Base-by-base conservation (phyloP, 2,888 invertebrate species). In the Pandemis cinnamomeana region DNA sequence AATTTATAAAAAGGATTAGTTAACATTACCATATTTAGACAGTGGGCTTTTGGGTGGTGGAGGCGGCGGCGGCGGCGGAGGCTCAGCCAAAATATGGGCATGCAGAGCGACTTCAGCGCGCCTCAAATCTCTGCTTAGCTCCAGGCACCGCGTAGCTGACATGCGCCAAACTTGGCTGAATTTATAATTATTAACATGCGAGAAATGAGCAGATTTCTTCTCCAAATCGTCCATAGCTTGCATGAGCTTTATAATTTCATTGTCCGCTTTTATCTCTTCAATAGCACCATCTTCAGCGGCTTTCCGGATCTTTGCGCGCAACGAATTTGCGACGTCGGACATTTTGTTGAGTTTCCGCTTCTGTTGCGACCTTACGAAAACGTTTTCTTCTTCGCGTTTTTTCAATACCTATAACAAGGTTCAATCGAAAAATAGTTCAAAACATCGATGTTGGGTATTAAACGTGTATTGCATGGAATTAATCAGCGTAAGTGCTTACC, bases 361-460 rank as follows among this genome's bases (percentile, higher is more conserved):
- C 82, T 97, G 97, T 80, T 97, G 96, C 67, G 96, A 96, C 82
- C 96, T 95, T 7, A 98, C 96, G 60, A 97, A 96, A 0, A 96
- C 94, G 86, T 97, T 98, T 88, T 99, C 98, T 79, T 98, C 98
- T 87, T 98, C 98, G 2, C 98, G 95, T 83, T 97, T 97, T 89
- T 97, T 97, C 63, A 99, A 88, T 8, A 98, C 96, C 94, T 94
- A 62, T 5, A 78, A 81, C 53, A 62, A 42, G 58, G 46, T 15
- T 8, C 36, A 20, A n/a, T 5, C 6, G 2, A 68, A 42, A 44
- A 3, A 11, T 11, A 11, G 0, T 11, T 46, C 46, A 11, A 46
- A 46, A 8, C 0, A 44, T 2, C 6, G 44, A 44, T 8, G 8
- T 7, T 27, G 58, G 58, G 20, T 27, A 58, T 7, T 27, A 58